These are phyloP conservation scores for Baccha elongata DNA, from an alignment of 2,888 invertebrate species.

Conservation along the genomic window DNA sequence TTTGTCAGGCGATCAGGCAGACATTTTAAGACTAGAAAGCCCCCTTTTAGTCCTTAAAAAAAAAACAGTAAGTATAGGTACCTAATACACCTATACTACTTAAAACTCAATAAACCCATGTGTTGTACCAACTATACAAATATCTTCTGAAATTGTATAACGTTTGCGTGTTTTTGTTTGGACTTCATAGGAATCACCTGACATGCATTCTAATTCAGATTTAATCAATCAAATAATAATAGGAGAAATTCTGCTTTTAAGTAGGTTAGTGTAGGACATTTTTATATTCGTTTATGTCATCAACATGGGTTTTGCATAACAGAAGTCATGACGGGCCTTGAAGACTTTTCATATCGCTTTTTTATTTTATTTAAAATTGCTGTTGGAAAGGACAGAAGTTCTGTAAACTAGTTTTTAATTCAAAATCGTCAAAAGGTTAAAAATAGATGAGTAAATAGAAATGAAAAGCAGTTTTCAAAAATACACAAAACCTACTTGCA, in stretches of 20 bases:
- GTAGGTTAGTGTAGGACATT: conserved; percentile 38
- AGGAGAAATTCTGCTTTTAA: conserved; percentile 13
- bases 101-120: not conserved
- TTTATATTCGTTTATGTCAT: conserved; percentile 21
- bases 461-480: too few species aligned
- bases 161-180: conserved; percentile 39
- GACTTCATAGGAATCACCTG: conserved; percentile 32
- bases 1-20: conserved; percentile 23
- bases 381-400: too few species aligned
- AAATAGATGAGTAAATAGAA: too few species aligned
- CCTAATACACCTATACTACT: too few species aligned
- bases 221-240: conserved; percentile 55
- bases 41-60: too few species aligned
- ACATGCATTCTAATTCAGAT: conserved; percentile 57
- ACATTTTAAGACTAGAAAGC: too few species aligned
- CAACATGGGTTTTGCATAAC: conserved; percentile 2
- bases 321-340: not conserved
- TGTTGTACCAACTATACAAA: not conserved
- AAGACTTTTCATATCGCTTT: too few species aligned
- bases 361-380: too few species aligned
- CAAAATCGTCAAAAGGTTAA: too few species aligned
- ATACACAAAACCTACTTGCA: too few species aligned
- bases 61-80: too few species aligned
- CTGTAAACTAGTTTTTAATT: too few species aligned
- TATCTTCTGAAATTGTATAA: not conserved